These are phyloP conservation scores for Indicator indicator DNA, from an alignment of 2,113 vertebrate species.

Conservation along the genomic window DNA sequence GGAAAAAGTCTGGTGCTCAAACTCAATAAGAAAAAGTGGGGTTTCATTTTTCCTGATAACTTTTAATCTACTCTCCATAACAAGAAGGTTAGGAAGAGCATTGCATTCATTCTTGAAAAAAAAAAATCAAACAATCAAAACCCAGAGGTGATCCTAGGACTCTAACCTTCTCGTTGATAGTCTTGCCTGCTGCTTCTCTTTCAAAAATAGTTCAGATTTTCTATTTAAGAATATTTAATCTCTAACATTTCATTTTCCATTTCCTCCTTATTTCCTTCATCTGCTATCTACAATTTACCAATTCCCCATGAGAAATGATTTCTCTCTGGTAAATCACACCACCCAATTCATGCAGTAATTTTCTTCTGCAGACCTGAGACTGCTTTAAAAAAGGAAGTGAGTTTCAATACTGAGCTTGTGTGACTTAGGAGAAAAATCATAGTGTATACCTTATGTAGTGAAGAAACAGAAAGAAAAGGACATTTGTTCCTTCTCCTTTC, in stretches of 20 bases:
- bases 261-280: not conserved
- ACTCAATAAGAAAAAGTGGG: fast-evolving
- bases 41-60: not conserved
- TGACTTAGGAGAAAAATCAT: not conserved
- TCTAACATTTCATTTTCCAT: not conserved
- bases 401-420: not conserved
- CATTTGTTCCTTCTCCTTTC: not conserved
- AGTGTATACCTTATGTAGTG: not conserved
- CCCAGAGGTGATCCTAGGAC: not conserved
- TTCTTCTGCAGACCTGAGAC: not conserved
- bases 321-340: not conserved
- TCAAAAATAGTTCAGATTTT: not conserved
- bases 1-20: not conserved
- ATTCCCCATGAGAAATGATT: not conserved
- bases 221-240: not conserved
- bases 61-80: not conserved
- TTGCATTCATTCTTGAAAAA: not conserved
- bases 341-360: not conserved
- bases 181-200: not conserved
- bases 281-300: not conserved
- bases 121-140: not conserved
- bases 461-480: not conserved
- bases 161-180: not conserved
- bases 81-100: not conserved
- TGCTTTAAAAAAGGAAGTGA: not conserved